These are phyloP conservation scores for Drosophila subsilvestris DNA, from an alignment of 2,888 invertebrate genomes.

Conservation along the genomic window DNA sequence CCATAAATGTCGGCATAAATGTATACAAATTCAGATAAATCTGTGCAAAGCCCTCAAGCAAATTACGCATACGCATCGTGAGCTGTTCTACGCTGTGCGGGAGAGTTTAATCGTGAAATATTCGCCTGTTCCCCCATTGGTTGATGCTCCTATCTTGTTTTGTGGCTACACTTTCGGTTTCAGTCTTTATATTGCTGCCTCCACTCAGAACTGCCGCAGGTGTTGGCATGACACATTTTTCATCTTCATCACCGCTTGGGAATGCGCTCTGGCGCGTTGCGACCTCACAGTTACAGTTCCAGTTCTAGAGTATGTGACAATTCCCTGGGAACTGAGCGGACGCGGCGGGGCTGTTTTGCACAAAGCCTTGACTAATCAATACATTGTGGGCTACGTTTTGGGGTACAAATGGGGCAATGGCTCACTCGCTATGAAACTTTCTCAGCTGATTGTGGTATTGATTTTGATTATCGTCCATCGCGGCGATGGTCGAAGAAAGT, in stretches of 20 bases:
- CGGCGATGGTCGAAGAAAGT: slow-evolving; percentile 1
- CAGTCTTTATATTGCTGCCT: slow-evolving; percentile 8
- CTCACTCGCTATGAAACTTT: slow-evolving; percentile 34
- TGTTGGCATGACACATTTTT: slow-evolving; percentile 30
- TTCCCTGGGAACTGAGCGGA: slow-evolving; percentile 6
- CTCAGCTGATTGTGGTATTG: slow-evolving; percentile 13
- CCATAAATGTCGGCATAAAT: slow-evolving; percentile 1
- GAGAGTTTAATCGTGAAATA: not conserved
- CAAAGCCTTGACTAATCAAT: slow-evolving; percentile 44
- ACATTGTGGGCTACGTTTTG: not conserved
- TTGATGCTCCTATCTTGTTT: slow-evolving; percentile 3
- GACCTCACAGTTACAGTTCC: slow-evolving; percentile 3
- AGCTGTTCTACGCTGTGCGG: not conserved
- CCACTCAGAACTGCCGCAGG: slow-evolving; percentile 25
- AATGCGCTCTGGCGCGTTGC: slow-evolving; percentile 11
- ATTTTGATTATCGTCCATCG: slow-evolving; percentile 17
- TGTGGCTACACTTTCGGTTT: slow-evolving; percentile 17
- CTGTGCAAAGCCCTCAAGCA: not conserved
- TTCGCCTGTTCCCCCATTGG: not conserved
- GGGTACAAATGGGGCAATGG: slow-evolving; percentile 4
- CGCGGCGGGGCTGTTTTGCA: no score
- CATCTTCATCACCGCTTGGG: slow-evolving; percentile 12
- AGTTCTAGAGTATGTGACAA: slow-evolving; percentile 7
- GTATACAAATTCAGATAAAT: slow-evolving; percentile 1
- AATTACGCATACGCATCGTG: slow-evolving; percentile 1